Evolutionary conservation across 2,113 vertebrate species (phyloP), one percentile per base, ranked within the genome.

Genomic region (Sisor rabdophorus): DNA sequence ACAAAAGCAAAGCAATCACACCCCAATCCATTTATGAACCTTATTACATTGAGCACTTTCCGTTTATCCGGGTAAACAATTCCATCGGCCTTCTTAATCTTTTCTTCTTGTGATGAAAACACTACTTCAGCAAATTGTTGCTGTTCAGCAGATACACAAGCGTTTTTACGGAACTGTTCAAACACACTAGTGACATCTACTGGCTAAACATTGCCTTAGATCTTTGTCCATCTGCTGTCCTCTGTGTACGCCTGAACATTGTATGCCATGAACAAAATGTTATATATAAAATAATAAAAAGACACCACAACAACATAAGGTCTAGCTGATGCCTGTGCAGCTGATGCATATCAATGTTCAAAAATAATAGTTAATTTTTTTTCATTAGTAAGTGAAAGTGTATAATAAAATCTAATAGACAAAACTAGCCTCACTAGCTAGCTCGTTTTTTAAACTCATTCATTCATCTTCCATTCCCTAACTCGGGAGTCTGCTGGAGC

Each of bases 81-180:
- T 28, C 44, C 17, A 0, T 0, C 4, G 1, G 52, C 0, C 6
- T 28, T 53, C 15, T 28, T 44, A 24, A 2, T 0, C 9, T 15
- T 48, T 50, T 73, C 50, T 26, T 4, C 13, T n/a, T 7, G 11
- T 24, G 72, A 20, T 15, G 60, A 4, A 72, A 79, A 54, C n/a
- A 79, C 13, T 11, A 76, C 55, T 71, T 76, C 19, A 76, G 54
- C 30, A 80, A 11, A 26, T 69, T 6, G 47, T 80, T 69, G 5
- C 50, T 70, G 53, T 74, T 79, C 40, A 90, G 76, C 32, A 95
- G 76, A 0, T 94, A 95, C 72, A 94, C 81, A 59, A 95, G 79
- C 2, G 93, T 94, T 72, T 93, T 94, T 64, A 95, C 81, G 65
- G 88, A 90, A 11, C 92, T 91, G 86, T 94, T 95, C 71, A 94